Evolutionary conservation across 2,888 invertebrate species (phyloP).

Genomic region (Tetanocera ferruginea): DNA sequence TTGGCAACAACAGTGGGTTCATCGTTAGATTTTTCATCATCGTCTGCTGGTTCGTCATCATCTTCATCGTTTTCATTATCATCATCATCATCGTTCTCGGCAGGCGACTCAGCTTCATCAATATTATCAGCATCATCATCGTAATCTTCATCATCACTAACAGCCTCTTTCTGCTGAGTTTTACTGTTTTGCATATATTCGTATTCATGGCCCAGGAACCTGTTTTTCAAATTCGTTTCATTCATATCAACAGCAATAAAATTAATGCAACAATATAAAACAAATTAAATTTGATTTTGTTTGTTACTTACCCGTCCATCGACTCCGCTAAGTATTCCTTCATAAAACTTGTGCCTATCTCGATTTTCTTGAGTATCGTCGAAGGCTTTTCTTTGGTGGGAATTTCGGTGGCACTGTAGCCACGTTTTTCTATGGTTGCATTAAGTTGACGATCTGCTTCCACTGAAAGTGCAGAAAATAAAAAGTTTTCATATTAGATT

Average conservation of each 20-base stretch:
- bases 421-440: constrained; percentile 62
- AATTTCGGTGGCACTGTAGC: constrained; percentile 63
- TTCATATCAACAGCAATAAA: neutral
- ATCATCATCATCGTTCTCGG: constrained; percentile 47
- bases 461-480: constrained; percentile 52
- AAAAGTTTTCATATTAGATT: neutral
- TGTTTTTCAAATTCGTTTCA: constrained; percentile 44
- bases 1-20: constrained; percentile 40
- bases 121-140: constrained; percentile 39
- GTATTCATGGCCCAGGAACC: constrained; percentile 66
- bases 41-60: constrained; percentile 37
- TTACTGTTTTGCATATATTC: constrained; percentile 53
- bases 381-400: constrained; percentile 67
- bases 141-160: constrained; percentile 36
- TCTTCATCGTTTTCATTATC: constrained; percentile 33
- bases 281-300: neutral
- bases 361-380: constrained; percentile 67
- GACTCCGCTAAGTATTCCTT: constrained; percentile 65
- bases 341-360: constrained; percentile 66
- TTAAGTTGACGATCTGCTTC: constrained; percentile 68
- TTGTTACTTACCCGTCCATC: constrained; percentile 65
- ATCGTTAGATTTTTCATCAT: constrained; percentile 40
- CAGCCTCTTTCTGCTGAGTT: constrained; percentile 25
- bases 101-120: constrained; percentile 36
- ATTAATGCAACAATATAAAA: neutral